phyloP scores from a whole-genome alignment of 2,113 vertebrate genomes.

The Sinocyclocheilus rhinocerous region DNA sequence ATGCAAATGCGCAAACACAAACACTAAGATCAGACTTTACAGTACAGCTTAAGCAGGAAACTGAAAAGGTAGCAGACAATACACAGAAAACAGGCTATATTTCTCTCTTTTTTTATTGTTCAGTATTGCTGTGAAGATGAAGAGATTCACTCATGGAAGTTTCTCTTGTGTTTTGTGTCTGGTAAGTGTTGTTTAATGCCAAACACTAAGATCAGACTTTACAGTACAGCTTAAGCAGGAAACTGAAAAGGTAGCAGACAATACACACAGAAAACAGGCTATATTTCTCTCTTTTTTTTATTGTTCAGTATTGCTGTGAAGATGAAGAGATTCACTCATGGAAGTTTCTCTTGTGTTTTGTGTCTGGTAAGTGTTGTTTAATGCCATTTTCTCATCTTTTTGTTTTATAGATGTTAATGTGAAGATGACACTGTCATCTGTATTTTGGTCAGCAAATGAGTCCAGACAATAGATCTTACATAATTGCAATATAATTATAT shows the following conservation, averaged over 20 bases:
- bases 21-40: neutral
- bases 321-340: neutral
- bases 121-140: neutral
- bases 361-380: conserved; percentile 8
- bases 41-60: neutral
- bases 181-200: neutral
- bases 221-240: neutral
- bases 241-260: neutral
- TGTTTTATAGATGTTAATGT: neutral
- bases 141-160: neutral
- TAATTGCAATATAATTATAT: neutral
- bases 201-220: neutral
- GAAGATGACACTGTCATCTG: neutral
- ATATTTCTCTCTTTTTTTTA: neutral
- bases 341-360: neutral
- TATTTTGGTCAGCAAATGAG: neutral
- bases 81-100: neutral
- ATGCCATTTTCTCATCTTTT: neutral
- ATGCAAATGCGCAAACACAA: conserved; percentile 1
- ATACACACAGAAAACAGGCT: neutral
- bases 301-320: neutral
- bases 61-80: neutral
- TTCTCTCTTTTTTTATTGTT: neutral
- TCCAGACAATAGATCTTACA: neutral
- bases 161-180: neutral